Evolutionary conservation across 2,888 invertebrate genomes (phyloP).

Genomic region (Oasisia sp.): DNA sequence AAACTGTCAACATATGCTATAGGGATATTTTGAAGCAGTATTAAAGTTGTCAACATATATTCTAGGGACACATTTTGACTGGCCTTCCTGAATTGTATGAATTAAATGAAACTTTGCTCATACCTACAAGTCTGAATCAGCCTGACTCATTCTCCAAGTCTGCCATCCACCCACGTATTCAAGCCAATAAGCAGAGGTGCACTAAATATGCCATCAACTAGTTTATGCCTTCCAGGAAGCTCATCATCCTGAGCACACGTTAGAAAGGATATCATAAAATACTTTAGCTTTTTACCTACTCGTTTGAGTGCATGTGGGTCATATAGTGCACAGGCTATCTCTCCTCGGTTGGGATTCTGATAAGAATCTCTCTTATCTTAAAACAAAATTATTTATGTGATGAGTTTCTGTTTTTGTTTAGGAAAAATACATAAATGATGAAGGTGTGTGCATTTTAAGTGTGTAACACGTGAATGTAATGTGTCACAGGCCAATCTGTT

Average conservation of each 20-base stretch:
- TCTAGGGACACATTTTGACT: background rate
- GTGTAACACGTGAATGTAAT: background rate
- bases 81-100: background rate
- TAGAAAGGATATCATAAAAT: background rate
- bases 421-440: background rate
- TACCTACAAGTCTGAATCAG: background rate
- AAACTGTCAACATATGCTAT: too few species aligned
- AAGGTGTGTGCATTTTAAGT: background rate
- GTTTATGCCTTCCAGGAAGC: conserved; percentile 17
- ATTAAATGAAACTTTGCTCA: background rate
- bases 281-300: background rate
- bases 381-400: background rate
- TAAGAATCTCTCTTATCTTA: background rate
- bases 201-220: background rate
- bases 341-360: background rate
- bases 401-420: background rate
- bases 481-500: background rate
- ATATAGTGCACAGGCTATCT: background rate
- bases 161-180: background rate
- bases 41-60: background rate
- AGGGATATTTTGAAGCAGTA: too few species aligned
- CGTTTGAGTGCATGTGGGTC: background rate
- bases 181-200: background rate
- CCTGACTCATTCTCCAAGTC: background rate
- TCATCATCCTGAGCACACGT: background rate